phyloP scores from a whole-genome alignment of 2,888 invertebrate genomes.

The Rhaphigaster nebulosa region DNA sequence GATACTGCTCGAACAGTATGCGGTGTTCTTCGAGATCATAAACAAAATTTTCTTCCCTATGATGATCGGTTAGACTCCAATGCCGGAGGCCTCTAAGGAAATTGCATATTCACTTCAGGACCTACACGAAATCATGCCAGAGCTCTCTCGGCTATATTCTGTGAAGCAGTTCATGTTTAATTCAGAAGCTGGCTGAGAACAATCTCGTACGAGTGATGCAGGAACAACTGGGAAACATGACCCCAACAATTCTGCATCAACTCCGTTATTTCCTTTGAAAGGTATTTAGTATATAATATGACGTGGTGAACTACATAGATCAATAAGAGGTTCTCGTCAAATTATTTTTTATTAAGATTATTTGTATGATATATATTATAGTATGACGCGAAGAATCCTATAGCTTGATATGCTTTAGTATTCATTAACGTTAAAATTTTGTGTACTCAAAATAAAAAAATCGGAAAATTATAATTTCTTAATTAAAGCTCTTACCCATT shows the following conservation, averaged over 20 bases:
- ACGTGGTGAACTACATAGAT: no score
- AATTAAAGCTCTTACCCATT: no score
- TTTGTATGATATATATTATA: no score
- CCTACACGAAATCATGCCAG: slow-evolving; percentile 30
- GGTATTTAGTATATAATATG: not conserved
- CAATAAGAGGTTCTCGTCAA: no score
- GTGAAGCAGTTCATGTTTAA: slow-evolving; percentile 48
- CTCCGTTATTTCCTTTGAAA: not conserved
- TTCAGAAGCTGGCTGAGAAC: slow-evolving; percentile 37
- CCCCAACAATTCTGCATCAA: not conserved
- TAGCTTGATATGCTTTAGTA: no score
- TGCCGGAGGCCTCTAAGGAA: not conserved
- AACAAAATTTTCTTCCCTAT: not conserved
- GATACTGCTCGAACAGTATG: not conserved
- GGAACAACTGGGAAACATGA: not conserved
- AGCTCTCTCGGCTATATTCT: slow-evolving; percentile 27
- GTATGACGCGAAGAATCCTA: no score
- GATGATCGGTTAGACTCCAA: not conserved
- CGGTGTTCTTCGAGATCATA: not conserved
- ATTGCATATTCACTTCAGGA: slow-evolving; percentile 40
- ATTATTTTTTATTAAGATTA: no score
- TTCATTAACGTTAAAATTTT: no score
- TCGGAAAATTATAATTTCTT: no score
- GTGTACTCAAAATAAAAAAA: no score
- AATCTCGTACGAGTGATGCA: slow-evolving; percentile 37